Conservation (phyloP, 2,888 invertebrate genomes). For the Vanessa cardui region DNA sequence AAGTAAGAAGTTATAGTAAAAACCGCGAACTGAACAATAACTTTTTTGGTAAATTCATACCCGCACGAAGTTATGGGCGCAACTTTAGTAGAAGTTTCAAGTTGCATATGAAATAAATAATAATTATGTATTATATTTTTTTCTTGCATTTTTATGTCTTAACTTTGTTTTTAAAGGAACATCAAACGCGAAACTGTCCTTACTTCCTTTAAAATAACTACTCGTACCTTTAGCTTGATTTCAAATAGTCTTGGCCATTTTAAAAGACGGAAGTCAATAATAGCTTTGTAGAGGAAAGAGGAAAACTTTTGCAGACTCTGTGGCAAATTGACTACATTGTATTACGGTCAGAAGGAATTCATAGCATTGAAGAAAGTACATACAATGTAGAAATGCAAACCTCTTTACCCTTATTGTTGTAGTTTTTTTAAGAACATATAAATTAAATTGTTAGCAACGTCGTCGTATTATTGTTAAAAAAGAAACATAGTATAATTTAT, state of each 20-base stretch:
- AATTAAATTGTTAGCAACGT: neutral
- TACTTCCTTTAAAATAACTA: neutral
- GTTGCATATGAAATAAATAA: no score
- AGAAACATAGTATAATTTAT: neutral
- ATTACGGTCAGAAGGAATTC: slow-evolving; percentile 22
- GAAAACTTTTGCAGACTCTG: slow-evolving; percentile 25
- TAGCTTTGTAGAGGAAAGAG: slow-evolving; percentile 22
- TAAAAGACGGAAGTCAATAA: slow-evolving; percentile 19
- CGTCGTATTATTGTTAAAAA: neutral
- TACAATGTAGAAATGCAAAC: slow-evolving; percentile 1
- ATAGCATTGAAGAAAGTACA: slow-evolving; percentile 18
- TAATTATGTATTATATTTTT: no score
- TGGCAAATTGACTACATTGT: slow-evolving; percentile 30
- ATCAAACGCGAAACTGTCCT: no score
- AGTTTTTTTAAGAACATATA: neutral
- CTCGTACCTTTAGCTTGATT: slow-evolving; percentile 17
- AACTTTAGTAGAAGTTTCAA: no score
- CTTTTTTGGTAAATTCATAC: no score
- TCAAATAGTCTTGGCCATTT: slow-evolving; percentile 19
- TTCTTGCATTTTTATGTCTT: no score
- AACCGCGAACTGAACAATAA: no score
- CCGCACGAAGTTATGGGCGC: no score
- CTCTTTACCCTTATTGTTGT: neutral
- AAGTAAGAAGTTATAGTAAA: no score
- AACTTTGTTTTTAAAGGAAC: no score